A percentile compares a stretch with the other conserved stretches of the same genome.
Conservation (phyloP, 1,140 invertebrate species). For the Pseudomyrmex dendroicus region DNA sequence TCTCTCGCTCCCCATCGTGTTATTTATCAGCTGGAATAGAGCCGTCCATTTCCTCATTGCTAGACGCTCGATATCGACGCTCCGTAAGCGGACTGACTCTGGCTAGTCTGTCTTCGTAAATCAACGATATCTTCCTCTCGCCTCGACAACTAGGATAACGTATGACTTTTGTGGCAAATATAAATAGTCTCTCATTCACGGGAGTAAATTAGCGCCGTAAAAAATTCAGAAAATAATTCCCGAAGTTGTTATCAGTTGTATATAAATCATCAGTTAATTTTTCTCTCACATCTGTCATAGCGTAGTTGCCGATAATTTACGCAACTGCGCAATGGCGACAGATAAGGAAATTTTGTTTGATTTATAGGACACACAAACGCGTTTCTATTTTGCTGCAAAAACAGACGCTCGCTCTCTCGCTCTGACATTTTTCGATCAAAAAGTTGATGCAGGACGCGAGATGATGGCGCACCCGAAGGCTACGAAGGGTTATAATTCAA, state of each 20-base stretch:
- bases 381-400: neutral
- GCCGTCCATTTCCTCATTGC: constrained; percentile 58
- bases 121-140: constrained; percentile 34
- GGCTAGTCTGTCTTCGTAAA: constrained; percentile 41
- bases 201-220: neutral
- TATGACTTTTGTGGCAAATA: constrained; percentile 4
- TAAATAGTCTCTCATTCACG: neutral
- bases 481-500: constrained; percentile 67
- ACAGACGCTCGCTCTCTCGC: constrained; percentile 38
- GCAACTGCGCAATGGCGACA: neutral
- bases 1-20: constrained; percentile 42
- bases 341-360: constrained; percentile 27
- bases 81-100: neutral
- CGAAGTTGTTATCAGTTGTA: neutral
- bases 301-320: neutral
- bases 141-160: constrained; percentile 22
- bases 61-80: constrained; percentile 64
- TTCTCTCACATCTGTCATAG: neutral
- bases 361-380: constrained; percentile 25
- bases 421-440: constrained; percentile 63
- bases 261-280: neutral
- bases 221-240: neutral
- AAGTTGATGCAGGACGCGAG: constrained; percentile 43
- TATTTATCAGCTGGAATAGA: constrained; percentile 65
- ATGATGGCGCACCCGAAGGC: constrained; percentile 22